Evolutionary conservation across 2,888 invertebrate genomes (phyloP).

Genomic region (Helleia helle): DNA sequence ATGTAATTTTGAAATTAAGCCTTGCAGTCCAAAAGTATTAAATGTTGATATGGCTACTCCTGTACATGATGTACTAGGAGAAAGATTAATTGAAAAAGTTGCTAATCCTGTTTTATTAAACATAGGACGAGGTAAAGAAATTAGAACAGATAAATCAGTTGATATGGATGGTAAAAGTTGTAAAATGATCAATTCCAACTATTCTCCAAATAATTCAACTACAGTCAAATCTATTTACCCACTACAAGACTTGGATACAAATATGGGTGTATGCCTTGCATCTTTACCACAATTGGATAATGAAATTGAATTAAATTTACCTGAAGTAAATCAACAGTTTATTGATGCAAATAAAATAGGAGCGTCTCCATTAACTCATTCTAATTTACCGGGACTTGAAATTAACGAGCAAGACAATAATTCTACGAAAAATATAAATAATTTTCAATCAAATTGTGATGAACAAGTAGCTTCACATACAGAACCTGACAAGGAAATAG

Average conservation of each 20-base stretch:
- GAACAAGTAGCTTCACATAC: conserved; percentile 17
- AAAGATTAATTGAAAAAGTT: conserved; percentile 60
- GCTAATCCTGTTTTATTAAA: conserved; percentile 44
- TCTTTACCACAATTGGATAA: conserved; percentile 61
- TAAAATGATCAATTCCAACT: conserved; percentile 51
- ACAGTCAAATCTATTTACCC: conserved; percentile 4
- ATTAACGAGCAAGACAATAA: neutral
- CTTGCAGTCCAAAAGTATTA: conserved; percentile 67
- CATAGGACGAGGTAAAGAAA: conserved; percentile 30
- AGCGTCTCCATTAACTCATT: conserved; percentile 23
- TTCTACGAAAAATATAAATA: neutral
- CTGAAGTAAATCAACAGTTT: conserved; percentile 68
- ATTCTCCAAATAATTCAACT: conserved; percentile 31
- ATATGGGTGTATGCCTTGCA: conserved; percentile 56
- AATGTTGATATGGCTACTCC: conserved; percentile 59
- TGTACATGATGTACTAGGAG: conserved; percentile 46
- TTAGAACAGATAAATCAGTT: conserved; percentile 21
- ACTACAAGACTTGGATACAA: conserved; percentile 58
- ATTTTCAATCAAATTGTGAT: conserved; percentile 9
- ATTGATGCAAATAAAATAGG: conserved; percentile 60
- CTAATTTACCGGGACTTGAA: conserved; percentile 32
- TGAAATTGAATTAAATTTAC: conserved; percentile 63
- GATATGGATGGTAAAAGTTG: conserved; percentile 40
- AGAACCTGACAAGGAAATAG: conserved; percentile 35
- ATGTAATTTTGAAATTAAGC: conserved; percentile 70